Evolutionary conservation across 2,797 vertebrate genomes (phyloP), one percentile per base, ranked within the genome.

Genomic region (Falco novaeseelandiae): DNA sequence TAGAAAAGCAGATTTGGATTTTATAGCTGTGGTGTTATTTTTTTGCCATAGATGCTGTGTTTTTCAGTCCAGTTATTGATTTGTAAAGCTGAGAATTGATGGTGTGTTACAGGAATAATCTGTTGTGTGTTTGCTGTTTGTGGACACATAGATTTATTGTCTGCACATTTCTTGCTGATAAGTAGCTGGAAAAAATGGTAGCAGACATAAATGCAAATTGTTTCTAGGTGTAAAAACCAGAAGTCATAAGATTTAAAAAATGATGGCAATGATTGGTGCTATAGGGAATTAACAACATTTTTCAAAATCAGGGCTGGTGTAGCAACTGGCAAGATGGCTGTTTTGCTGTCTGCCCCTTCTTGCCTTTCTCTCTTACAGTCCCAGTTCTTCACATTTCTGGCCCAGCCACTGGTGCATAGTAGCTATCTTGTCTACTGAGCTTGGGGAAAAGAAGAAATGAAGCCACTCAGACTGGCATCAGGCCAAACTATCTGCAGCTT

Each of bases 401-500:
- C 27, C 21, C 48, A 92, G 17, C 8, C 25, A 34, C 4, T 76
- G n/a, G 4, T 57, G 63, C 61, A 83, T 9, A 18, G 21, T 54
- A 73, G 36, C 25, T 94, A 34, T 77, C 49, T 84, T 78, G 42
- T 38, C 32, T 83, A 80, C 4, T n/a, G 46, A 71, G n/a, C 51
- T 65, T 5, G 9, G 54, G 54, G 38, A 65, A 89, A 70, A 57
- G 32, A 67, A 89, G 65, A 84, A 92, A 89, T 65, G 15, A 74
- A 89, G 30, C 13, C 44, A 79, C 55, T 76, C 51, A 93, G 14
- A 6, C 18, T 93, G 94, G 96, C n/a, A 54, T 3, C 15, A 49
- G 74, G 85, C 93, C 96, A 90, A 87, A 76, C 18, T 66, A 49
- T 90, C 69, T 92, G 78, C 62, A 87, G 49, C 84, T 97, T 96